Percentiles rank a stretch among this genome's conserved stretches.
Evolutionary conservation across 1,140 invertebrate species (phyloP).

Genomic region (Charaxes varanes): DNA sequence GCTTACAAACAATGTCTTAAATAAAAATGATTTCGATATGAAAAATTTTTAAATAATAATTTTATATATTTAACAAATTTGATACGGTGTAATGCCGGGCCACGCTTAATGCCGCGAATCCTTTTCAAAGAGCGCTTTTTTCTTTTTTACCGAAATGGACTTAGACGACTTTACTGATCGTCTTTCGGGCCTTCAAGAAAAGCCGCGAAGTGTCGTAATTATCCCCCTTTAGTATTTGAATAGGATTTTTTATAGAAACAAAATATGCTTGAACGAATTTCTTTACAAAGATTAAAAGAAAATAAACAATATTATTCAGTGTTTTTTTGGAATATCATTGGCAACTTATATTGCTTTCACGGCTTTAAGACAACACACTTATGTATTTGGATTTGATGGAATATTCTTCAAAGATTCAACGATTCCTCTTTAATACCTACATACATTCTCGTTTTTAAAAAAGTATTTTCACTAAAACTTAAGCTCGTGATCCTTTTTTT

Average conservation of each 20-base stretch:
- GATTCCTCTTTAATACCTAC: no score
- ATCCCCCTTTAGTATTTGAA: conserved; percentile 40
- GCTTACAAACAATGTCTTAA: background rate
- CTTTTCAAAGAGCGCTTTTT: conserved; percentile 61
- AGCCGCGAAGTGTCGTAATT: conserved; percentile 68
- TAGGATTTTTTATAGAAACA: conserved; percentile 24
- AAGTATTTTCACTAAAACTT: no score
- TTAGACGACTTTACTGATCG: conserved; percentile 65
- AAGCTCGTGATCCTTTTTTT: no score
- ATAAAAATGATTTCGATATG: no score
- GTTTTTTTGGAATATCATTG: background rate
- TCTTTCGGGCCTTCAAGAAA: conserved; percentile 53
- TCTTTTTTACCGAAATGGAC: conserved; percentile 57
- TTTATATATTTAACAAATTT: no score
- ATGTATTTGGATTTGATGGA: background rate
- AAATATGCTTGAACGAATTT: background rate
- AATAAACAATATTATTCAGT: background rate
- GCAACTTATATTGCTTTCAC: background rate
- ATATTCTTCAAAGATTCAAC: no score
- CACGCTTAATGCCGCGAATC: conserved; percentile 48
- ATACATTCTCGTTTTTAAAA: no score
- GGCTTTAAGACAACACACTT: background rate
- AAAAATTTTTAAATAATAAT: no score
- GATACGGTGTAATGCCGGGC: conserved; percentile 36
- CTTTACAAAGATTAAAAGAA: background rate